These are phyloP conservation scores for Symphodus melops DNA, from an alignment of 2,113 vertebrate genomes.

Conservation along the genomic window DNA sequence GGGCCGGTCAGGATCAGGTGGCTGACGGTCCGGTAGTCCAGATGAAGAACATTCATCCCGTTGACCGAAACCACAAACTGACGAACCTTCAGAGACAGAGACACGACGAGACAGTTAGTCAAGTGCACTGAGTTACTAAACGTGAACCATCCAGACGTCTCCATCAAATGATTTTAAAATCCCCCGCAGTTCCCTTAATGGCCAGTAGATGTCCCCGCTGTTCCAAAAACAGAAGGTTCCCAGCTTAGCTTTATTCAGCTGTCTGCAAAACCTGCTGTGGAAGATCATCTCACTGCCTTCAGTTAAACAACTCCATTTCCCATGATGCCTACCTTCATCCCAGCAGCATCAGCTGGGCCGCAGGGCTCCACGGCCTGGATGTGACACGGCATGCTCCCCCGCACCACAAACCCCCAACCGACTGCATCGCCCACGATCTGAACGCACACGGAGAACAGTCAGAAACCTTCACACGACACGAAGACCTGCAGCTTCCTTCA, in stretches of 20 bases:
- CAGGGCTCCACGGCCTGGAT: constrained; percentile 93
- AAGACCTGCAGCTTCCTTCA: too few relatives aligned
- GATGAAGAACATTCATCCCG: constrained; percentile 86
- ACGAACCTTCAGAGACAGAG: constrained; percentile 83
- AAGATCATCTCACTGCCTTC: too few relatives aligned
- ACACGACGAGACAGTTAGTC: not conserved
- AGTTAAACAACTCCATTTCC: constrained; percentile 17
- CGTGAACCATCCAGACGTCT: too few relatives aligned
- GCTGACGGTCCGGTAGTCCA: constrained; percentile 92
- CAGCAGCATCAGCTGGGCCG: constrained; percentile 88
- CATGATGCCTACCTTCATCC: constrained; percentile 87
- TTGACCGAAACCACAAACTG: constrained; percentile 93
- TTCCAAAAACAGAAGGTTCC: too few relatives aligned
- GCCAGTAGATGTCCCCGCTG: too few relatives aligned
- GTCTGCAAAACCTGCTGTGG: too few relatives aligned
- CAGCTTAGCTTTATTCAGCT: too few relatives aligned
- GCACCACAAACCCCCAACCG: constrained; percentile 94
- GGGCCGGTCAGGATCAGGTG: constrained; percentile 92
- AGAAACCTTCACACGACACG: too few relatives aligned
- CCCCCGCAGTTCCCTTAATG: too few relatives aligned
- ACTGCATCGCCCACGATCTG: constrained; percentile 90
- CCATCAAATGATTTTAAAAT: too few relatives aligned
- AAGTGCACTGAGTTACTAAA: too few relatives aligned
- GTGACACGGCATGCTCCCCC: constrained; percentile 90
- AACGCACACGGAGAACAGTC: not conserved